Percentiles rank a stretch among this genome's conserved stretches.
These are phyloP conservation scores for Lepilemur ruficaudatus DNA, from an alignment of 2,797 vertebrate genomes.

Conservation along the genomic window DNA sequence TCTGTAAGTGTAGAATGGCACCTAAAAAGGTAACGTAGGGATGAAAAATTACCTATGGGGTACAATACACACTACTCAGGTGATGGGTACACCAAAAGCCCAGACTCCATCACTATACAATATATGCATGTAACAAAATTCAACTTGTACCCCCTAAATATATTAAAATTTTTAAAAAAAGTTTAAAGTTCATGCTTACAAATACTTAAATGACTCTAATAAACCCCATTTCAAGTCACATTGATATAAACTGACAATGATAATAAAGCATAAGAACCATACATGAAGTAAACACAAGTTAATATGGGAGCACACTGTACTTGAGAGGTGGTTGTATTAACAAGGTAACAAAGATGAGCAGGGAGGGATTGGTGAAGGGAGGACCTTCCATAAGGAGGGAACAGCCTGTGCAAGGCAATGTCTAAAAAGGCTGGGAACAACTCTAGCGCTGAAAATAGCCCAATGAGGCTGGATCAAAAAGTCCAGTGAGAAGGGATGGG, in stretches of 20 bases:
- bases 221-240: background rate
- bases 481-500: background rate
- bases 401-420: background rate
- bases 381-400: background rate
- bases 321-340: background rate
- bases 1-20: background rate
- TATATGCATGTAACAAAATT: background rate
- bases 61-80: background rate
- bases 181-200: background rate
- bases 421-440: background rate
- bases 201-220: background rate
- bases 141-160: background rate
- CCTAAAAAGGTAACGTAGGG: background rate
- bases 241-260: background rate
- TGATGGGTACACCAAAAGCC: background rate
- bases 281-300: background rate
- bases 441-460: background rate
- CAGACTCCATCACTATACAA: background rate
- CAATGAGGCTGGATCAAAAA: background rate
- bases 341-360: background rate
- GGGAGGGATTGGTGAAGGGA: background rate
- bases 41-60: too few relatives aligned
- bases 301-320: background rate
- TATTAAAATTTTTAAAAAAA: background rate
- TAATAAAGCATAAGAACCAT: background rate